Evolutionary conservation across 64 coral and sea anemone species (phyloP).

Genomic region (Exaiptasia diaphana): DNA sequence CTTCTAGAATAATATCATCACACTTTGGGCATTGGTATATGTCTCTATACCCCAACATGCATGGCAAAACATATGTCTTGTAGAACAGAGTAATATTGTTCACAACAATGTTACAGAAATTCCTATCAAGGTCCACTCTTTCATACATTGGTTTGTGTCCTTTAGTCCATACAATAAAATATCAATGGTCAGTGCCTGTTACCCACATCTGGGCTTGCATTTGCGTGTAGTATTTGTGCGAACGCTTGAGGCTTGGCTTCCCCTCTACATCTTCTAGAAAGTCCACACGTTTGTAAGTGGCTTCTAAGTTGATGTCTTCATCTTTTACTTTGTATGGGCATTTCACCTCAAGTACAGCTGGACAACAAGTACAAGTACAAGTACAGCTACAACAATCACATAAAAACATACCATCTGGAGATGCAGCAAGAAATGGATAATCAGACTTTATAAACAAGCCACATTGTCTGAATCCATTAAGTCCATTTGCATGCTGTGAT

Average conservation of each 20-base stretch:
- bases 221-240: slow-evolving; percentile 30
- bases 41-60: slow-evolving; percentile 24
- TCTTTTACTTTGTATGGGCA: slow-evolving; percentile 8
- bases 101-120: background rate
- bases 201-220: slow-evolving; percentile 39
- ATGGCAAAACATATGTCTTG: slow-evolving; percentile 38
- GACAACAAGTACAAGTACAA: too few species aligned
- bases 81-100: slow-evolving; percentile 36
- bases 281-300: background rate
- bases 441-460: slow-evolving; percentile 1
- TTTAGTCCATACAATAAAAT: slow-evolving; percentile 36
- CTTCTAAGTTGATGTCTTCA: background rate
- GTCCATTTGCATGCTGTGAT: background rate
- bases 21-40: slow-evolving; percentile 24
- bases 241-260: background rate
- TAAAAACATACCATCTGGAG: slow-evolving; percentile 15
- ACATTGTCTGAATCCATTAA: background rate
- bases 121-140: background rate
- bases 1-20: slow-evolving; percentile 20
- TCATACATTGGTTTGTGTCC: slow-evolving; percentile 7
- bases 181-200: background rate
- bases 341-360: slow-evolving; percentile 13
- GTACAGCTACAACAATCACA: slow-evolving; percentile 38
- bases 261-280: slow-evolving; percentile 29
- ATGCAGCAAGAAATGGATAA: slow-evolving; percentile 40